Percentiles rank a stretch among this genome's conserved stretches.
Evolutionary conservation across 2,888 invertebrate species (phyloP).

Genomic region (Poecilus cupreus): DNA sequence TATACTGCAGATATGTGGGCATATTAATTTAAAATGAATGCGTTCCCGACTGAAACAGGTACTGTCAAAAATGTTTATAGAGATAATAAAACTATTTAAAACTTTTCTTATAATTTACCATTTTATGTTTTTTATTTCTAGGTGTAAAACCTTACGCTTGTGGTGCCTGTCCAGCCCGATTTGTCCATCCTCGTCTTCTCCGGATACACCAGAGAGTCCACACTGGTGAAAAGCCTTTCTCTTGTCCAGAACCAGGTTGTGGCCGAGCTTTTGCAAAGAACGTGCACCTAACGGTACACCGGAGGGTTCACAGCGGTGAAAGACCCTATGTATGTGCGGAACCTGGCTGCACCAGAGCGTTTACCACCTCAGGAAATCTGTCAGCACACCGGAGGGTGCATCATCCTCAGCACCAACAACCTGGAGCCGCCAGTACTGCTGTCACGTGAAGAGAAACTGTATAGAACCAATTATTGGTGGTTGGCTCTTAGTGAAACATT

Average conservation of each 20-base stretch:
- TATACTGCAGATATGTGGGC: too few relatives aligned
- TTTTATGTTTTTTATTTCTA: conserved; percentile 3
- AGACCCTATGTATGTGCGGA: conserved; percentile 65
- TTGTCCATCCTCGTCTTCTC: conserved; percentile 66
- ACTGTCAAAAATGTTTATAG: too few relatives aligned
- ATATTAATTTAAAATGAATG: too few relatives aligned
- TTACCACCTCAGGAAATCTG: conserved; percentile 66
- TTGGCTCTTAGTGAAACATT: too few relatives aligned
- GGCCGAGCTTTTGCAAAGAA: conserved; percentile 66
- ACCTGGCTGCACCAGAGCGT: conserved; percentile 64
- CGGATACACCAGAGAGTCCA: conserved; percentile 67
- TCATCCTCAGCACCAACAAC: conserved; percentile 49
- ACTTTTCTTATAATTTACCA: neutral
- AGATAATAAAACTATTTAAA: too few relatives aligned
- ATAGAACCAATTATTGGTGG: too few relatives aligned
- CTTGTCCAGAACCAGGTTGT: conserved; percentile 64
- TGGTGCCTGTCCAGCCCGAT: conserved; percentile 65
- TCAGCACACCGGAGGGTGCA: conserved; percentile 65
- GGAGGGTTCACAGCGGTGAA: conserved; percentile 66
- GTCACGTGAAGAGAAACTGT: neutral
- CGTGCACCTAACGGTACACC: conserved; percentile 66
- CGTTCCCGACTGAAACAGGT: too few relatives aligned
- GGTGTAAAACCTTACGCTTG: conserved; percentile 66
- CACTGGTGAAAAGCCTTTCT: conserved; percentile 66
- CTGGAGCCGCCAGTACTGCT: neutral